Conservation (phyloP, 2,888 invertebrate genomes). For the Amblyteles armatorius region DNA sequence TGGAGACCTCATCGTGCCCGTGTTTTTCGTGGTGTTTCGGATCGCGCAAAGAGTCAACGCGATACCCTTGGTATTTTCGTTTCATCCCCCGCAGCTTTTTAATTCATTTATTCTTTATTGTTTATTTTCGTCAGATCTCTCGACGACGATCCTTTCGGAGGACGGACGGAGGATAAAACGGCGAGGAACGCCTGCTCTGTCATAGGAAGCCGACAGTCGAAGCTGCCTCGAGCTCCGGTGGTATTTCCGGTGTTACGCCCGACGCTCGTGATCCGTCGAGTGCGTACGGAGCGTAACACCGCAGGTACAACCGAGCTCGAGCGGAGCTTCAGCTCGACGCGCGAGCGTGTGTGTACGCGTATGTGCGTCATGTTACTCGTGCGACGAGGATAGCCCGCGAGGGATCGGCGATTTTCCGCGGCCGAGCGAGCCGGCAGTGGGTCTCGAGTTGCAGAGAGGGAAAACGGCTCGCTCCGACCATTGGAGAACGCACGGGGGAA, state of each 20-base stretch:
- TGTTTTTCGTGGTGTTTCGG: neutral
- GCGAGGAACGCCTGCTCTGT: neutral
- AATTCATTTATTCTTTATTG: neutral
- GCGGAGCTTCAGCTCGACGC: neutral
- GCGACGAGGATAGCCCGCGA: slow-evolving; percentile 14
- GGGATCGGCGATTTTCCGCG: slow-evolving; percentile 69
- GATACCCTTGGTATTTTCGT: slow-evolving; percentile 9
- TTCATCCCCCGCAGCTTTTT: neutral
- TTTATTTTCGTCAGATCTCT: neutral
- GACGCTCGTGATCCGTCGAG: neutral
- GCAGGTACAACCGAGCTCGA: slow-evolving; percentile 18
- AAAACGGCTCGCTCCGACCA: slow-evolving; percentile 58
- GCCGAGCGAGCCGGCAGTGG: slow-evolving; percentile 57
- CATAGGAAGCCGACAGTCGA: slow-evolving; percentile 8
- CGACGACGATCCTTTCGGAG: neutral
- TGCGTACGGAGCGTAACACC: slow-evolving; percentile 15
- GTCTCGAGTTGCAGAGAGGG: slow-evolving; percentile 76
- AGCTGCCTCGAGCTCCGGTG: neutral
- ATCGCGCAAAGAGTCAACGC: neutral
- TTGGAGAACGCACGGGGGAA: slow-evolving; percentile 51
- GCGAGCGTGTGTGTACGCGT: neutral
- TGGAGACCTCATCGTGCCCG: too few relatives aligned
- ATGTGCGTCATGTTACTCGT: slow-evolving; percentile 32
- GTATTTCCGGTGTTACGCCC: slow-evolving; percentile 23
- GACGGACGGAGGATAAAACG: neutral